Conservation (phyloP, 2,797 vertebrate genomes). For the Holocentrus rufus region DNA sequence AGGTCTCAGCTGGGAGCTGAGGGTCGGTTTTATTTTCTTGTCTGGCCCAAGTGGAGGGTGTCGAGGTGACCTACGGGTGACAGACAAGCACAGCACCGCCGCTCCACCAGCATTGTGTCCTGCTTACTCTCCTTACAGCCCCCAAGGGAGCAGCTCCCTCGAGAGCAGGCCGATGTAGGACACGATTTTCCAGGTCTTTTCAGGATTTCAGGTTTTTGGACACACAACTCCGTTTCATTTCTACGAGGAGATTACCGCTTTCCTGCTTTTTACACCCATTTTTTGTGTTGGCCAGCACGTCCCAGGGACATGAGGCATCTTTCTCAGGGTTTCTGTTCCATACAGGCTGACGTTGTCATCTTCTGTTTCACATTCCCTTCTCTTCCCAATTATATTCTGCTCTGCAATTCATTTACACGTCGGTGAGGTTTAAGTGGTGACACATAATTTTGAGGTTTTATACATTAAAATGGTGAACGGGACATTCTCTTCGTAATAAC, state of each 20-base stretch:
- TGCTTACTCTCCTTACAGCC: slow-evolving; percentile 58
- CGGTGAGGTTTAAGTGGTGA: not conserved
- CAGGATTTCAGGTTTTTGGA: slow-evolving; percentile 28
- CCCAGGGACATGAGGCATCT: not conserved
- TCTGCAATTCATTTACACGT: slow-evolving; percentile 34
- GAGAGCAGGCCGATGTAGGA: slow-evolving; percentile 23
- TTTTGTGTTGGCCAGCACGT: slow-evolving; percentile 5
- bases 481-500: slow-evolving; percentile 29
- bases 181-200: slow-evolving; percentile 38
- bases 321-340: slow-evolving; percentile 47
- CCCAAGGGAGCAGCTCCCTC: slow-evolving; percentile 51
- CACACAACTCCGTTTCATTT: slow-evolving; percentile 51
- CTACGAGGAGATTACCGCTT: slow-evolving; percentile 33
- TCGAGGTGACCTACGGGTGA: slow-evolving; percentile 60
- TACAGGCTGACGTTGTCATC: slow-evolving; percentile 25
- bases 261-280: slow-evolving; percentile 2
- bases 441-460: slow-evolving; percentile 1
- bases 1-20: slow-evolving; percentile 54
- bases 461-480: slow-evolving; percentile 25
- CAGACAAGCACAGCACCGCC: slow-evolving; percentile 34
- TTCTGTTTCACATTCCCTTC: slow-evolving; percentile 53
- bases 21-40: slow-evolving; percentile 54
- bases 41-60: slow-evolving; percentile 61
- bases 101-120: slow-evolving; percentile 58
- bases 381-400: slow-evolving; percentile 26